Evolutionary conservation across 1,140 invertebrate species (phyloP).

Genomic region (Scaptomyza pallida): DNA sequence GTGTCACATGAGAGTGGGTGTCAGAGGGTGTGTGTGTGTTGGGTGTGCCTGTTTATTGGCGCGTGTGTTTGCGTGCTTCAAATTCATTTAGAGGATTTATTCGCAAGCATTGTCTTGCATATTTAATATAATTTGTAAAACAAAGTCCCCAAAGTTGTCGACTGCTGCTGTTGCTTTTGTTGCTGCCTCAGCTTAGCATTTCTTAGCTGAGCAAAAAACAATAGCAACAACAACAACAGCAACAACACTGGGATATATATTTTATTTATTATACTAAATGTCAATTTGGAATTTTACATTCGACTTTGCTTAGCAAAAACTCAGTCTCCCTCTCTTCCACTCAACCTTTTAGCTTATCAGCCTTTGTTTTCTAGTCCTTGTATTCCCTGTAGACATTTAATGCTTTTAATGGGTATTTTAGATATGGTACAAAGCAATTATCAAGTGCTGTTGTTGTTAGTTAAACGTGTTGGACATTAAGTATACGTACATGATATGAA

Average conservation of each 20-base stretch:
- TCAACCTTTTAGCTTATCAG: neutral
- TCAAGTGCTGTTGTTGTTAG: too few relatives aligned
- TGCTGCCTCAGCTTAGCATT: conserved; percentile 17
- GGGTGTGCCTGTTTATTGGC: conserved; percentile 52
- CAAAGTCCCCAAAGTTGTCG: conserved; percentile 44
- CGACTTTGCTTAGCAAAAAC: conserved; percentile 66
- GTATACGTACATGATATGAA: too few relatives aligned
- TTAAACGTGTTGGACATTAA: too few relatives aligned
- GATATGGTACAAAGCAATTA: neutral
- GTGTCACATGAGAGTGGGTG: conserved; percentile 31
- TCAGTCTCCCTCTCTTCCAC: conserved; percentile 5
- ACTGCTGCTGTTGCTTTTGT: neutral
- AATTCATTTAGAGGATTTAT: conserved; percentile 81
- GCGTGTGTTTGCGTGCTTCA: conserved; percentile 80
- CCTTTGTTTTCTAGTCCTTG: conserved; percentile 15
- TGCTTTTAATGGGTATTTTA: neutral
- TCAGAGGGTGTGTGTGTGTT: conserved; percentile 14
- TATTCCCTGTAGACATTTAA: conserved; percentile 26
- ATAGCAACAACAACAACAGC: conserved; percentile 23
- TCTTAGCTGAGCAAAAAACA: conserved; percentile 28
- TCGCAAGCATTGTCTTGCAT: conserved; percentile 77
- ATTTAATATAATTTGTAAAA: conserved; percentile 78
- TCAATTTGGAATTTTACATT: conserved; percentile 73
- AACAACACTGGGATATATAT: conserved; percentile 37
- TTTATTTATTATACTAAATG: conserved; percentile 79